phyloP scores from a whole-genome alignment of 2,113 vertebrate genomes.

The Jaculus jaculus region DNA sequence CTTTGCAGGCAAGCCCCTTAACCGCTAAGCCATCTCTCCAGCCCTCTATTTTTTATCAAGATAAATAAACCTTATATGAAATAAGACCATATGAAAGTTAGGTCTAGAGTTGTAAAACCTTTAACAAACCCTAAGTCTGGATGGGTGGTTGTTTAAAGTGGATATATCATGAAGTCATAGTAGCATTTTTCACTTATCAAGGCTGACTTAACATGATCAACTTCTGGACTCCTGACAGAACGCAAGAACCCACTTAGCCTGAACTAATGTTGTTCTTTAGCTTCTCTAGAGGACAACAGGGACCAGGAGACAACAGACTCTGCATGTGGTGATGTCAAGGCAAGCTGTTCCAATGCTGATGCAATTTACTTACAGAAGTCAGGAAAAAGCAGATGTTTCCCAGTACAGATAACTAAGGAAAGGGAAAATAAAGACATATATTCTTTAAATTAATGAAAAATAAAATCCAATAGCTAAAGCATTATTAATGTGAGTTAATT shows the following conservation, averaged over 20 bases:
- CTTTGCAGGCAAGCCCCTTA: too few species aligned
- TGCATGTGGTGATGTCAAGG: neutral
- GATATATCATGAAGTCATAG: neutral
- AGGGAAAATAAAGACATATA: neutral
- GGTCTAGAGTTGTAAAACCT: neutral
- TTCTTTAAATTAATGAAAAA: neutral
- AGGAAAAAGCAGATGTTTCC: conserved; percentile 18
- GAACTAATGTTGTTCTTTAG: neutral
- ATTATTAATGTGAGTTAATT: neutral
- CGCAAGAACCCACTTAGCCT: conserved; percentile 18
- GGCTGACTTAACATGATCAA: neutral
- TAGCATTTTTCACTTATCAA: neutral
- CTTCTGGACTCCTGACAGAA: conserved; percentile 27
- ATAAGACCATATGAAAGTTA: conserved; percentile 42
- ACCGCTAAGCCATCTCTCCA: too few species aligned
- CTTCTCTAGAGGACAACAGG: neutral
- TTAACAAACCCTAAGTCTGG: neutral
- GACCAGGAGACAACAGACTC: neutral
- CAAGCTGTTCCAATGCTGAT: neutral
- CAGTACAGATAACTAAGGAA: neutral
- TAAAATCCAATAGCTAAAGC: conserved; percentile 36
- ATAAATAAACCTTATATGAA: neutral
- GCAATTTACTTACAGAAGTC: conserved; percentile 18
- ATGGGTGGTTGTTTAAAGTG: neutral
- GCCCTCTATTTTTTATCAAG: neutral